Evolutionary conservation across 2,113 vertebrate species (phyloP).

Genomic region (Ophthalmolycus amberensis): DNA sequence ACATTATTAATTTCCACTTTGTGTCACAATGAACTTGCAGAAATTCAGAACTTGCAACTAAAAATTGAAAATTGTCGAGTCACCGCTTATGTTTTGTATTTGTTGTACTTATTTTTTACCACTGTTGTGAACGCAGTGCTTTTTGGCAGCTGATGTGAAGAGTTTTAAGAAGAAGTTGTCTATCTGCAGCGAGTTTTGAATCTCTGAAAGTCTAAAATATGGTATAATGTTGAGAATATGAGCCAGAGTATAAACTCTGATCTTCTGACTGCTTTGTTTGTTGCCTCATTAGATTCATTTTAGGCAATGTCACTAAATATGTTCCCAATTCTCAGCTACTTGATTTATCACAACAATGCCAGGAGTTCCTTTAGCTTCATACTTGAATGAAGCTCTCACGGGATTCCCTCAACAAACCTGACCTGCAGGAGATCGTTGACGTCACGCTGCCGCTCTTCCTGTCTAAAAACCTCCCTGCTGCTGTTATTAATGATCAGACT

Average conservation of each 20-base stretch:
- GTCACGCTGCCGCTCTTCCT: constrained; percentile 4
- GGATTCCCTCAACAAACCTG: not conserved
- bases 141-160: not conserved
- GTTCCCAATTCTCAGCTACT: not conserved
- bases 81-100: not conserved
- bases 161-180: not conserved
- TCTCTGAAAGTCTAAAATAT: not conserved
- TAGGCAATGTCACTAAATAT: not conserved
- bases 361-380: not conserved
- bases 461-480: constrained; percentile 25
- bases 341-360: not conserved
- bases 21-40: not conserved
- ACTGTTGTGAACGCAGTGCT: not conserved
- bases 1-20: not conserved
- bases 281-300: not conserved
- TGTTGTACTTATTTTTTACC: not conserved
- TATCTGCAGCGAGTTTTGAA: not conserved
- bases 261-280: not conserved
- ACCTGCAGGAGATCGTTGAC: not conserved
- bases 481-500: constrained; percentile 23
- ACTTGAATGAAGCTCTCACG: not conserved
- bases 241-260: not conserved
- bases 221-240: not conserved
- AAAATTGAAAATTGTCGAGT: not conserved
- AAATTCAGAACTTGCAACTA: not conserved